Percentiles rank a stretch among this genome's conserved stretches.
Evolutionary conservation across 1,140 invertebrate genomes (phyloP).

Genomic region (Lasioglossum baleicum): DNA sequence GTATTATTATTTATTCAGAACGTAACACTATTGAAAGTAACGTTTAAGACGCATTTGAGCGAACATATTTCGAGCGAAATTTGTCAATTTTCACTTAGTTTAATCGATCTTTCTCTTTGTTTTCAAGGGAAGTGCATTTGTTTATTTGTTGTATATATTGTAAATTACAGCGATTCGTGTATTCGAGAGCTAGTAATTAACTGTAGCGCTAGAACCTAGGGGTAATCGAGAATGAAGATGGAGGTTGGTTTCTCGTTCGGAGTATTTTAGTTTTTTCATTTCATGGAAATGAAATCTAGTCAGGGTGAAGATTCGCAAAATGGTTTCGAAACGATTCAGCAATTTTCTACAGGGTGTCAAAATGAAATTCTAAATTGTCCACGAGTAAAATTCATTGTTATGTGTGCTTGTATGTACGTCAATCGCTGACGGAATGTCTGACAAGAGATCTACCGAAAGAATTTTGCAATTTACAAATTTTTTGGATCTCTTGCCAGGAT

Average conservation of each 20-base stretch:
- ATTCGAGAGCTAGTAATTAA: constrained; percentile 66
- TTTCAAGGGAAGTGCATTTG: constrained; percentile 66
- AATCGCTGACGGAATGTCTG: neutral
- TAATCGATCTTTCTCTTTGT: neutral
- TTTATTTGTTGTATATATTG: constrained; percentile 78
- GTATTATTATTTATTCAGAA: constrained; percentile 16
- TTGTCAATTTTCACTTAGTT: neutral
- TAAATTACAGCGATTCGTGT: constrained; percentile 74
- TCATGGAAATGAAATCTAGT: constrained; percentile 32
- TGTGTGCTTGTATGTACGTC: neutral
- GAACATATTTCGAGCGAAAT: neutral
- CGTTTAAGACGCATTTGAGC: constrained; percentile 9
- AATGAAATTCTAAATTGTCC: neutral
- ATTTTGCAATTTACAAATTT: neutral
- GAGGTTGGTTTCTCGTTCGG: constrained; percentile 54
- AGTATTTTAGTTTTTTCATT: constrained; percentile 9
- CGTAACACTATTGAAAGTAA: neutral
- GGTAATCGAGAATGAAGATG: constrained; percentile 27
- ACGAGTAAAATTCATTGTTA: neutral
- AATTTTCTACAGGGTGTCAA: constrained; percentile 10
- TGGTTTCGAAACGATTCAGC: neutral
- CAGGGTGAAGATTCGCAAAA: neutral
- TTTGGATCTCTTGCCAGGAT: neutral
- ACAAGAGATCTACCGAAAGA: no score
- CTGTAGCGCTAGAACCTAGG: constrained; percentile 46